phyloP scores from a whole-genome alignment of 1,140 invertebrate genomes.

The Brachystomella parvula region DNA sequence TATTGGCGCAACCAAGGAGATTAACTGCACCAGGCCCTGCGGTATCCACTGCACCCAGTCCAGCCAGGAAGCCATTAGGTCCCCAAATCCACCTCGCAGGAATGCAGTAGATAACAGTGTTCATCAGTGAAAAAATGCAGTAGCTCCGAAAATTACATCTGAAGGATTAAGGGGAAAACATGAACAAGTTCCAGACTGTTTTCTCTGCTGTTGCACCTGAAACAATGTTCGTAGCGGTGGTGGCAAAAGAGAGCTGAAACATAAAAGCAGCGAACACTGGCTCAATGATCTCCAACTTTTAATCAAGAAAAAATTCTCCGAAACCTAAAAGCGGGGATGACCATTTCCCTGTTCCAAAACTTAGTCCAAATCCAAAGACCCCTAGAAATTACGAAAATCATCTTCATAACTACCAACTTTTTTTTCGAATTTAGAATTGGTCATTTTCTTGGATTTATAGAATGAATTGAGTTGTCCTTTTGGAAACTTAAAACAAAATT shows the following conservation, averaged over 20 bases:
- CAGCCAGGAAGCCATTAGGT: slow-evolving; percentile 46
- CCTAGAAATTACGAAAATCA: neutral
- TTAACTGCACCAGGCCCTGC: slow-evolving; percentile 52
- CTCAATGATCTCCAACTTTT: slow-evolving; percentile 35
- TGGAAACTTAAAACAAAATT: too few species aligned
- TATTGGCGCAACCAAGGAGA: slow-evolving; percentile 51
- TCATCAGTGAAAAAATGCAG: slow-evolving; percentile 78
- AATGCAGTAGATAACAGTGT: slow-evolving; percentile 83
- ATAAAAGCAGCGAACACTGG: slow-evolving; percentile 37
- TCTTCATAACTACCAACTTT: neutral
- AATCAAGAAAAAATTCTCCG: slow-evolving; percentile 49
- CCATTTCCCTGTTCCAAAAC: slow-evolving; percentile 61
- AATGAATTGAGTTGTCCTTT: too few species aligned
- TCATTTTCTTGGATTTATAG: too few species aligned
- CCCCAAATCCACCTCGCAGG: slow-evolving; percentile 56
- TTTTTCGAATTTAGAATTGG: neutral
- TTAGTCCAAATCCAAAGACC: slow-evolving; percentile 82
- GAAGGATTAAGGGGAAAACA: slow-evolving; percentile 30
- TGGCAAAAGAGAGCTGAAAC: slow-evolving; percentile 70
- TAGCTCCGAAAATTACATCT: slow-evolving; percentile 85
- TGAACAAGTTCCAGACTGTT: neutral
- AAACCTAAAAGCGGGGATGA: slow-evolving; percentile 63
- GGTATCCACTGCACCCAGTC: slow-evolving; percentile 48
- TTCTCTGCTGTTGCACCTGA: slow-evolving; percentile 42
- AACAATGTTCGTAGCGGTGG: slow-evolving; percentile 83